Conservation (phyloP, 2,797 vertebrate species). For the Microchirus variegatus region DNA sequence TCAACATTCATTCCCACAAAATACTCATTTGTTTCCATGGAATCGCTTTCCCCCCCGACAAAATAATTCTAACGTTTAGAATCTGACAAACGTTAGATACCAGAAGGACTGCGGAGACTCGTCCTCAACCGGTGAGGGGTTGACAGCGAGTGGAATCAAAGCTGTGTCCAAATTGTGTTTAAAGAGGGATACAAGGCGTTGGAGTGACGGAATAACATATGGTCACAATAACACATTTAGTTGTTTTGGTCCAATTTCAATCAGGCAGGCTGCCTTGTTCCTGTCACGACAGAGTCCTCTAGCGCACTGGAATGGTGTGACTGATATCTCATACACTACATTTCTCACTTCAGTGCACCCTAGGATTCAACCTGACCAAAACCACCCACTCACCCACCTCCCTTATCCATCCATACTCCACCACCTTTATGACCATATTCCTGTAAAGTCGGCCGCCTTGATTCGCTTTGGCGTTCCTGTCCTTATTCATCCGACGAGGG, state of each 20-base stretch:
- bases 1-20: too few species aligned
- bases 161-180: constrained; percentile 51
- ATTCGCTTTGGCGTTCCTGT: constrained; percentile 72
- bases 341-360: constrained; percentile 71
- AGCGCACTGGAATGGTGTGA: constrained; percentile 60
- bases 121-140: constrained; percentile 5
- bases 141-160: constrained; percentile 38
- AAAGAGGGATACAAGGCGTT: constrained; percentile 46
- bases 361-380: constrained; percentile 57
- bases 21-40: too few species aligned
- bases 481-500: constrained; percentile 64
- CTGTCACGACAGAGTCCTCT: constrained; percentile 54
- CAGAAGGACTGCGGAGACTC: constrained; percentile 13
- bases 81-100: neutral
- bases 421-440: constrained; percentile 57
- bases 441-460: constrained; percentile 56
- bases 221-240: constrained; percentile 54
- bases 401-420: constrained; percentile 44
- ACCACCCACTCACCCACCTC: constrained; percentile 17
- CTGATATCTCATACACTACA: constrained; percentile 69
- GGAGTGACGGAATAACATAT: constrained; percentile 46
- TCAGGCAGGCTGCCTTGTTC: constrained; percentile 50
- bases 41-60: too few species aligned
- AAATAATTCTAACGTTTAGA: too few species aligned
- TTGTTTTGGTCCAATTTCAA: constrained; percentile 60